Evolutionary conservation across 2,797 vertebrate genomes (phyloP).

Genomic region (Pangasius mekongensis): DNA sequence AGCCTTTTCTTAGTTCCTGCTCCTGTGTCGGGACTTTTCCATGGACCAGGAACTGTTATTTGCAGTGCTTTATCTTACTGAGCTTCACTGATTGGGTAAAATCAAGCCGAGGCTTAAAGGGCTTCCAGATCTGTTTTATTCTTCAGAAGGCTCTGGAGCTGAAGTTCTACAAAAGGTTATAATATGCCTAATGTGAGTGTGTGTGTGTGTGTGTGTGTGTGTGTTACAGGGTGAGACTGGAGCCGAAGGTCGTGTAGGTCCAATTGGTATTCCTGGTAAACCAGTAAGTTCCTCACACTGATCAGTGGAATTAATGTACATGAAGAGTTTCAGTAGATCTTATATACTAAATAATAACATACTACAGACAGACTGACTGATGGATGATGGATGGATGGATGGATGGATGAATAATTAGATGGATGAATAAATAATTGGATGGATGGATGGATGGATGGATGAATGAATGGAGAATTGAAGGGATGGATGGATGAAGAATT

Average conservation of each 20-base stretch:
- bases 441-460: neutral
- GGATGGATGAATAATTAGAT: no score
- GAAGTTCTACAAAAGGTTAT: neutral
- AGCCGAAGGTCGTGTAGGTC: slow-evolving; percentile 68
- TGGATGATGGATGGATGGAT: neutral
- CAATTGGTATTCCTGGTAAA: slow-evolving; percentile 77
- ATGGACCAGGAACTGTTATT: no score
- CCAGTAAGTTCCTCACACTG: slow-evolving; percentile 63
- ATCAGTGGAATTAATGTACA: neutral
- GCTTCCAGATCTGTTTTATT: neutral
- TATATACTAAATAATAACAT: neutral
- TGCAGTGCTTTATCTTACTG: no score
- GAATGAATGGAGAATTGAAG: neutral
- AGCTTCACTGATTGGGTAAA: no score
- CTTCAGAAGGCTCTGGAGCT: neutral
- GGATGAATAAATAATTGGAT: neutral
- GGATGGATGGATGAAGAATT: no score
- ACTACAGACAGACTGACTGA: neutral
- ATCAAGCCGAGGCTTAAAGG: no score
- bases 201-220: slow-evolving; percentile 33
- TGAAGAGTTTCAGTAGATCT: neutral
- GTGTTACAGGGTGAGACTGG: slow-evolving; percentile 73
- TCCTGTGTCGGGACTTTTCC: neutral
- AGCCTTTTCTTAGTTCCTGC: neutral
- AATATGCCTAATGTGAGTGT: neutral